A percentile compares a stretch with the other conserved stretches of the same genome.
phyloP scores from a whole-genome alignment of 2,888 invertebrate species.

The Bibio marci region DNA sequence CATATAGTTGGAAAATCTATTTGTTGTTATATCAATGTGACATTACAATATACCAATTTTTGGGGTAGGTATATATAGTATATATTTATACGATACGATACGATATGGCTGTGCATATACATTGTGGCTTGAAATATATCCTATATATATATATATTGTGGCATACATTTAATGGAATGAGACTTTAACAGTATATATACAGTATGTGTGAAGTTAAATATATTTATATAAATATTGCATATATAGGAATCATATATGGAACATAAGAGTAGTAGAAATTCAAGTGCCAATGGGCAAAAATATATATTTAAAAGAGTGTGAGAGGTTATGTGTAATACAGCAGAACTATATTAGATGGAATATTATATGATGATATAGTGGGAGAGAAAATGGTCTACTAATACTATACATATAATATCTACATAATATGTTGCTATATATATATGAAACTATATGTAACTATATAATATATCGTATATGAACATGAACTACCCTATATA shows the following conservation, averaged over 20 bases:
- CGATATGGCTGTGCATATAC: background rate
- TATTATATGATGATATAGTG: background rate
- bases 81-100: too few relatives aligned
- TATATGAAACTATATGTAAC: background rate
- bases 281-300: slow-evolving; percentile 3
- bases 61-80: too few relatives aligned
- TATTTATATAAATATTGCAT: too few relatives aligned
- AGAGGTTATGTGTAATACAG: background rate
- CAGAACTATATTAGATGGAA: background rate
- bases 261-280: slow-evolving; percentile 1
- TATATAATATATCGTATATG: background rate
- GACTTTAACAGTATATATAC: slow-evolving; percentile 1
- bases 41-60: background rate
- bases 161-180: slow-evolving; percentile 2
- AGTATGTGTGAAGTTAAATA: too few relatives aligned
- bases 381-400: background rate
- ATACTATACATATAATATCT: too few relatives aligned
- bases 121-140: slow-evolving; percentile 3
- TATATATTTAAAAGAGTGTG: background rate
- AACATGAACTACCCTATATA: too few relatives aligned
- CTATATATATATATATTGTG: slow-evolving; percentile 2
- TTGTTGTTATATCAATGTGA: background rate
- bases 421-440: too few relatives aligned
- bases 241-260: slow-evolving; percentile 1
- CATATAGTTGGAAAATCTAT: too few relatives aligned